These are phyloP conservation scores for Tautogolabrus adspersus DNA, from an alignment of 2,113 vertebrate genomes.

Conservation along the genomic window DNA sequence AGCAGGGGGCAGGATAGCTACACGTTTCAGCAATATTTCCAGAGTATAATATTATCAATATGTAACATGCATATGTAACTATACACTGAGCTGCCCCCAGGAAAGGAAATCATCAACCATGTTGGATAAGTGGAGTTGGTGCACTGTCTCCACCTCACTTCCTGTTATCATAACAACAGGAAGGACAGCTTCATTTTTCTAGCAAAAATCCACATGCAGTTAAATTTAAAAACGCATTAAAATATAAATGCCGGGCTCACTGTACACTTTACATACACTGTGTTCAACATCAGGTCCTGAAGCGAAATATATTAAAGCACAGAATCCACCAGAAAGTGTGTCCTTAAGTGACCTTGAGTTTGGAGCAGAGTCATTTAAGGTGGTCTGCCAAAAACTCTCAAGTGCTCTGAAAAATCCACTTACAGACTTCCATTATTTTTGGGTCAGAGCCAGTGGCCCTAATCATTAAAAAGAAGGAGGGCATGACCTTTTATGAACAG, in stretches of 20 bases:
- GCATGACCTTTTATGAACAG: neutral
- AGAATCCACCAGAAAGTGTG: neutral
- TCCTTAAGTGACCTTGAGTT: neutral
- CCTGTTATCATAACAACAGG: neutral
- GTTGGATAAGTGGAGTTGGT: neutral
- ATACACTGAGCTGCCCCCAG: neutral
- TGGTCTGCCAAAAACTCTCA: neutral
- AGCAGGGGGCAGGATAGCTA: conserved; percentile 29
- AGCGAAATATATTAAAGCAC: neutral
- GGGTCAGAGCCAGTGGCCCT: neutral
- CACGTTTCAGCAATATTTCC: neutral
- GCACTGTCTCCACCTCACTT: neutral
- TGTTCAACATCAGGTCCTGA: neutral
- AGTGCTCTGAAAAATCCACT: neutral
- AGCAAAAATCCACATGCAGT: neutral
- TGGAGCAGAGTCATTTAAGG: neutral
- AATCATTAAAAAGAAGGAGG: neutral
- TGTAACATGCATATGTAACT: neutral
- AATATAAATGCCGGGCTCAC: neutral
- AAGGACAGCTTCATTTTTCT: neutral
- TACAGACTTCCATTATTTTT: neutral
- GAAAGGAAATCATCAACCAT: neutral
- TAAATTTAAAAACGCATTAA: neutral
- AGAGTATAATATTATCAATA: too few species aligned
- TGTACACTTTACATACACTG: too few species aligned